A percentile compares a stretch with the other conserved stretches of the same genome.
These are phyloP conservation scores for Acrossocheilus fasciatus DNA, from an alignment of 2,797 vertebrate genomes.

Conservation along the genomic window DNA sequence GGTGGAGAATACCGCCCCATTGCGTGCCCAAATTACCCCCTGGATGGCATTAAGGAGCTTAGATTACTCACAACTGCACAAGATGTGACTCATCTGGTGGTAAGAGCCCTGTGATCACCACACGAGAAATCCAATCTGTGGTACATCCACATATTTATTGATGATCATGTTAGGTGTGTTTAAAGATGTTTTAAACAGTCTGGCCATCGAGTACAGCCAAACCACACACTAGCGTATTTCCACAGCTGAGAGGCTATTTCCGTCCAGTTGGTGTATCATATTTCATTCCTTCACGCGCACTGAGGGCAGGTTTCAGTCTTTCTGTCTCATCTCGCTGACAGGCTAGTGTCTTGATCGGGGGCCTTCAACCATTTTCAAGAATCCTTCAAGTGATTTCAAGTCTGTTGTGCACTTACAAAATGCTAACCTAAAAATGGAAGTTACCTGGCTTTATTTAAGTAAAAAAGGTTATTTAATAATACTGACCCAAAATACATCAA, in stretches of 20 bases:
- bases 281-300: slow-evolving; percentile 33
- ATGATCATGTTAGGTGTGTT: slow-evolving; percentile 8
- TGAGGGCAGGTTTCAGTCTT: slow-evolving; percentile 20
- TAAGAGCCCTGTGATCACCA: slow-evolving; percentile 2
- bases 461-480: neutral
- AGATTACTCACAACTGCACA: slow-evolving; percentile 36
- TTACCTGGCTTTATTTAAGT: neutral
- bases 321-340: slow-evolving; percentile 23
- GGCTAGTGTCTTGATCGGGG: neutral
- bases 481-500: neutral
- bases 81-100: slow-evolving; percentile 43
- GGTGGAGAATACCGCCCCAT: slow-evolving; percentile 21
- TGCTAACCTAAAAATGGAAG: neutral
- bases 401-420: neutral
- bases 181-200: slow-evolving; percentile 9
- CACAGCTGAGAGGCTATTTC: slow-evolving; percentile 42
- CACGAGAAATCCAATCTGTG: neutral
- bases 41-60: slow-evolving; percentile 7
- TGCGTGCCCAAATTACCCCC: slow-evolving; percentile 36
- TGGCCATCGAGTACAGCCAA: neutral
- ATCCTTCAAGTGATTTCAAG: neutral
- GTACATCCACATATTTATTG: slow-evolving; percentile 7
- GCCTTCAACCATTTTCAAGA: neutral
- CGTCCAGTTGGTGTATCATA: slow-evolving; percentile 27
- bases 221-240: neutral